A percentile compares a stretch with the other conserved stretches of the same genome.
phyloP scores from a whole-genome alignment of 2,113 vertebrate genomes.

The Meleagris gallopavo region DNA sequence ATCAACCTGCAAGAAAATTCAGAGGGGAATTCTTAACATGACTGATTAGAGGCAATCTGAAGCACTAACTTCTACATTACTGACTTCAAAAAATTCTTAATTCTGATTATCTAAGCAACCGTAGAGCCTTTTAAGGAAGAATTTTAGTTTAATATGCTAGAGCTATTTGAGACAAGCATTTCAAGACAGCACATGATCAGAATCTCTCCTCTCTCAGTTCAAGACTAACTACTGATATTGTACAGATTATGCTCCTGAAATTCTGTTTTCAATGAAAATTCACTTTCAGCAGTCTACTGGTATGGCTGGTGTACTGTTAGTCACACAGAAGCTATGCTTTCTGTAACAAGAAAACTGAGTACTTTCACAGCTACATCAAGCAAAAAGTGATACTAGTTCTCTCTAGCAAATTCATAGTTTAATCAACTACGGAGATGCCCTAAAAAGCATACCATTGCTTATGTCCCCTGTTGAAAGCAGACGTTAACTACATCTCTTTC shows the following conservation, averaged over 20 bases:
- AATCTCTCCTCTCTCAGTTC: background rate
- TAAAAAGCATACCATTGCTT: background rate
- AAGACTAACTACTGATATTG: background rate
- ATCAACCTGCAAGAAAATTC: constrained; percentile 90
- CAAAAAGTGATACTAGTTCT: background rate
- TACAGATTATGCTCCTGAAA: background rate
- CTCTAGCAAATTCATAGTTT: background rate
- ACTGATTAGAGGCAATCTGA: constrained; percentile 25
- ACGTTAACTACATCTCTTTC: background rate
- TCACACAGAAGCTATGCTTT: background rate
- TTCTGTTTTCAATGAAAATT: background rate
- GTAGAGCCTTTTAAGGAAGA: background rate
- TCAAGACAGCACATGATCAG: background rate
- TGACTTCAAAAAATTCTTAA: background rate
- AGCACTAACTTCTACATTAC: constrained; percentile 24
- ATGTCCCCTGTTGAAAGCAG: background rate
- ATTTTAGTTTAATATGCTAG: background rate
- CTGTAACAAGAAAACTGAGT: background rate
- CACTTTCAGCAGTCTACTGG: background rate
- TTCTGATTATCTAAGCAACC: background rate
- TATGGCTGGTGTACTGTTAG: background rate
- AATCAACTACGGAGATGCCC: background rate
- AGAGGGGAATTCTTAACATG: constrained; percentile 75
- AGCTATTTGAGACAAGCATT: background rate
- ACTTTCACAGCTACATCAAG: background rate